These are phyloP conservation scores for Ormyrus thymus DNA, from an alignment of 2,888 invertebrate genomes.

Conservation along the genomic window DNA sequence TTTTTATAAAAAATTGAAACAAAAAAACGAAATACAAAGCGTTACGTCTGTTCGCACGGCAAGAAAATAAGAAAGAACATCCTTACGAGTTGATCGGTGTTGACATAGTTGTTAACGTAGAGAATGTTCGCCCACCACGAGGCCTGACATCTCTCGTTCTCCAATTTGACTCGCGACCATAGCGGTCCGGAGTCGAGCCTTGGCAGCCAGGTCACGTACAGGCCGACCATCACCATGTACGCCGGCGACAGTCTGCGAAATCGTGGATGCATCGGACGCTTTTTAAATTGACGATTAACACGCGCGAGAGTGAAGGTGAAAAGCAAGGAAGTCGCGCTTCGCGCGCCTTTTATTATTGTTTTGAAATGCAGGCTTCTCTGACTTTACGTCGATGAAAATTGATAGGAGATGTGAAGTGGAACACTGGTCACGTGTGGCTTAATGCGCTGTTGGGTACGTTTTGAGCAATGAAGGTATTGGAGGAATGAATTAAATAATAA, in stretches of 20 bases:
- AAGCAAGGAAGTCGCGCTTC: not conserved
- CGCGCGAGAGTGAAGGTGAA: conserved; percentile 1
- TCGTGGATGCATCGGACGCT: conserved; percentile 16
- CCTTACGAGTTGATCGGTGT: conserved; percentile 76
- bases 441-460: too few relatives aligned
- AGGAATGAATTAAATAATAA: too few relatives aligned
- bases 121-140: conserved; percentile 87
- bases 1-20: too few relatives aligned
- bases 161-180: conserved; percentile 79
- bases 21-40: not conserved
- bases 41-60: not conserved
- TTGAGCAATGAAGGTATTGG: too few relatives aligned
- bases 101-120: conserved; percentile 85
- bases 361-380: too few relatives aligned
- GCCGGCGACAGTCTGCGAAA: conserved; percentile 82
- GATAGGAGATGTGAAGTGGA: too few relatives aligned
- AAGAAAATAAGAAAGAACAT: conserved; percentile 11
- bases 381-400: too few relatives aligned
- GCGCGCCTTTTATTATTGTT: too few relatives aligned
- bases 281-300: conserved; percentile 14
- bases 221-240: conserved; percentile 82
- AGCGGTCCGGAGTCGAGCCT: conserved; percentile 84
- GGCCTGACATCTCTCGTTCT: conserved; percentile 79
- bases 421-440: too few relatives aligned
- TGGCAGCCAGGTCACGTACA: conserved; percentile 84